A percentile compares a stretch with the other conserved stretches of the same genome.
Conservation (phyloP, 2,797 vertebrate species). For the Thunnus albacares region DNA sequence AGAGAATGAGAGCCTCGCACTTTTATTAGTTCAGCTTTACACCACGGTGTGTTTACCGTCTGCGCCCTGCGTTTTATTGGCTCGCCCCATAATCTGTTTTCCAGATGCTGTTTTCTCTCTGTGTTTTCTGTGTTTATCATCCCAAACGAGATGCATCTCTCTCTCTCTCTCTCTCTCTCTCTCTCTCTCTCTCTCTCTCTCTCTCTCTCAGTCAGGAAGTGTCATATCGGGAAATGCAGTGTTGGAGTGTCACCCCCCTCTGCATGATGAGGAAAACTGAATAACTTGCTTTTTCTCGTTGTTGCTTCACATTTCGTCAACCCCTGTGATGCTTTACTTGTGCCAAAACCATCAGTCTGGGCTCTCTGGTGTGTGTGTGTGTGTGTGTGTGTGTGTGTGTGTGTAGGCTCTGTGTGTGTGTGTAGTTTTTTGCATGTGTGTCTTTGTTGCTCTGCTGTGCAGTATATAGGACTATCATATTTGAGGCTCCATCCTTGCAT, state of each 20-base stretch:
- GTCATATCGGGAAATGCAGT: conserved; percentile 72
- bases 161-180: conserved; percentile 10
- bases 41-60: conserved; percentile 81
- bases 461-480: conserved; percentile 62
- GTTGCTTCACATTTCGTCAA: conserved; percentile 89
- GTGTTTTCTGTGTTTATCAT: conserved; percentile 74
- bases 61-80: conserved; percentile 83
- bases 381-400: conserved; percentile 37
- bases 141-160: conserved; percentile 71
- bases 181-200: conserved; percentile 1
- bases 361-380: conserved; percentile 51
- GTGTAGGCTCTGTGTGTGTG: conserved; percentile 22
- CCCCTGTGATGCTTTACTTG: conserved; percentile 79
- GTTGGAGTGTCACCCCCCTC: conserved; percentile 74
- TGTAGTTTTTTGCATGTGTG: conserved; percentile 29
- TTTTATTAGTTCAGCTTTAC: conserved; percentile 87
- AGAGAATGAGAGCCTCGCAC: conserved; percentile 78
- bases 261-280: conserved; percentile 75
- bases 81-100: conserved; percentile 83
- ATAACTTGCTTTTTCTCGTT: conserved; percentile 72
- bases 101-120: conserved; percentile 65
- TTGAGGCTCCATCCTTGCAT: conserved; percentile 79
- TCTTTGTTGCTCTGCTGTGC: conserved; percentile 61
- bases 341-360: conserved; percentile 74
- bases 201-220: conserved; percentile 70